phyloP scores from a whole-genome alignment of 2,888 invertebrate species.

The Aleiodes testaceus region DNA sequence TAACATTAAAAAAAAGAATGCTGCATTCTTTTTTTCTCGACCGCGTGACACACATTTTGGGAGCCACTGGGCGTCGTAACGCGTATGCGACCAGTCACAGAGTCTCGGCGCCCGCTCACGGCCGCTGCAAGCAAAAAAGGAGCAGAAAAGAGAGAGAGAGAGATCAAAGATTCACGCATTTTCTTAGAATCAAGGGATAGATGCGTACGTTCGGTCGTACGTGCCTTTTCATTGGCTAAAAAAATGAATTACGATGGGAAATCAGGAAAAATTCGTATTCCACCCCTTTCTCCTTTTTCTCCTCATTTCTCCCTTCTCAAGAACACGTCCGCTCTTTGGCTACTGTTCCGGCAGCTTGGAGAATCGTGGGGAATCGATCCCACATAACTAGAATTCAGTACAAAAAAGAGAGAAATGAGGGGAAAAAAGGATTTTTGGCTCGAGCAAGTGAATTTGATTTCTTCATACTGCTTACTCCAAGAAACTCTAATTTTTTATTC shows the following conservation, averaged over 20 bases:
- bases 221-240: conserved; percentile 41
- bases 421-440: neutral
- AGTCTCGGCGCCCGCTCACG: conserved; percentile 37
- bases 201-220: conserved; percentile 31
- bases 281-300: conserved; percentile 14
- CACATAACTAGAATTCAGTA: conserved; percentile 22
- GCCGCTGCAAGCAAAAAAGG: conserved; percentile 2
- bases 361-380: conserved; percentile 36
- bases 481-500: conserved; percentile 10
- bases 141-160: conserved; percentile 1
- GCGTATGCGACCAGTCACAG: conserved; percentile 15
- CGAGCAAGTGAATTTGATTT: conserved; percentile 16
- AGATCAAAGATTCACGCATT: conserved; percentile 4
- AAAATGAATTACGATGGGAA: neutral
- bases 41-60: conserved; percentile 43
- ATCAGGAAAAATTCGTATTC: conserved; percentile 21
- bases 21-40: neutral
- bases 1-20: neutral
- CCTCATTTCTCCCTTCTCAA: conserved; percentile 4
- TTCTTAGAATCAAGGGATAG: conserved; percentile 13
- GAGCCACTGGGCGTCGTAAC: conserved; percentile 37
- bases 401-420: neutral
- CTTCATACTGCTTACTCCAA: neutral
- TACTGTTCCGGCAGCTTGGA: conserved; percentile 32
- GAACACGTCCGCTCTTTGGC: conserved; percentile 27